Conservation (phyloP, 2,113 vertebrate genomes). For the Myotis brandtii region DNA sequence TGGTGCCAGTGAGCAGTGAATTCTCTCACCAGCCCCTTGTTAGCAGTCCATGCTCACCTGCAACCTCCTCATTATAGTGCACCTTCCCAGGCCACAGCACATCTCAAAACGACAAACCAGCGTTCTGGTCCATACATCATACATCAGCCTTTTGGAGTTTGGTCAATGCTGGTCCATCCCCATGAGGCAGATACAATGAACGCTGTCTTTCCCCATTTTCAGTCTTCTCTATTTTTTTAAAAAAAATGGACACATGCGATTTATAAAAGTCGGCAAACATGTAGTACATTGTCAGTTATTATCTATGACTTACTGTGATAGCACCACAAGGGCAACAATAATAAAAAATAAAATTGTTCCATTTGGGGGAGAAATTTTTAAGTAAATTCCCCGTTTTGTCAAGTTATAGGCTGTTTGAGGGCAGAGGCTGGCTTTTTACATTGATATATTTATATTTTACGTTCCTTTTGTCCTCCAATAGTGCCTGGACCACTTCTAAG, state of each 20-base stretch:
- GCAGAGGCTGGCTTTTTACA: not conserved
- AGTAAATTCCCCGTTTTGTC: not conserved
- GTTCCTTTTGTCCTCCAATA: not conserved
- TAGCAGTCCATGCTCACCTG: not conserved
- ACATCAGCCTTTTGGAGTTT: not conserved
- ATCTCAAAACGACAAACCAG: not conserved
- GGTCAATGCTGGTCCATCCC: not conserved
- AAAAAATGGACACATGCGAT: not conserved
- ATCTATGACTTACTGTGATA: not conserved
- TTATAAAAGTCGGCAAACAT: not conserved
- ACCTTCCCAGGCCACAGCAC: not conserved
- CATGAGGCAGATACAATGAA: not conserved
- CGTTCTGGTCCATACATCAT: not conserved
- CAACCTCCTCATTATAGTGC: not conserved
- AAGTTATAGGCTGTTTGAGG: not conserved
- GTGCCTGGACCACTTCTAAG: not conserved
- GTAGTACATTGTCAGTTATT: not conserved
- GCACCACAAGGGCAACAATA: not conserved
- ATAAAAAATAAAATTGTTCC: not conserved
- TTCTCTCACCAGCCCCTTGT: not conserved
- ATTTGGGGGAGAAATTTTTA: not conserved
- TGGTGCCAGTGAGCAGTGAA: not conserved
- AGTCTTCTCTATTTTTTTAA: not conserved
- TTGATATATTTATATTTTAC: not conserved
- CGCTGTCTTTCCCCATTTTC: not conserved